Base-by-base conservation (phyloP, 2,113 vertebrate genomes). In the Camelus dromedarius region DNA sequence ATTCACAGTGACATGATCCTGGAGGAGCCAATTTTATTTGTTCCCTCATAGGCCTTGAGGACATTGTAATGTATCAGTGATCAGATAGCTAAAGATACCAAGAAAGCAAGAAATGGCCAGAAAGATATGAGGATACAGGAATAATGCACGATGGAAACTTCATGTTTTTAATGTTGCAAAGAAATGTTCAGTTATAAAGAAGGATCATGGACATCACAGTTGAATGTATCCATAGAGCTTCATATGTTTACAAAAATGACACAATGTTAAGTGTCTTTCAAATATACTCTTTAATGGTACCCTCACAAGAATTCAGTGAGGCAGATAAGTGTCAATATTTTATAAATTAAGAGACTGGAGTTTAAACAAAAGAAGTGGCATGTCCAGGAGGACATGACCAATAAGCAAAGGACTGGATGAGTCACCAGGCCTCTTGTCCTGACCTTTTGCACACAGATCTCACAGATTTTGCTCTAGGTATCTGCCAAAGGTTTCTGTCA, bases 131-230 rank as follows among this genome's bases (percentile, higher is more conserved):
- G 24, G 15, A 77, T 69, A 38, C 1, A 89, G 42, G 28, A 87
- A 70, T 38, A 91, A 82, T 72, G 8, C 2, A 82, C 76, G 69
- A 72, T 28, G 19, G 48, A 88, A 72, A 22, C 11, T 93, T 79
- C 3, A 42, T 66, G 16, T 42, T 58, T 77, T 60, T 72, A 89
- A 84, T 30, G 0, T 38, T 32, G 30, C 3, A 38, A 77, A 4
- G 30, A 82, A 97, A 69, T 38, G 0, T 24, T 93, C 20, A 84
- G 10, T 84, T 76, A 80, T 89, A 93, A 87, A 79, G 56, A 64
- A 91, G 5, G 12, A 50, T 96, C 2, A 32, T 20, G 15, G 15
- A 62, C 5, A 32, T 66, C 10, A 48, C 46, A 1, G 0, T 48
- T 89, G 20, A 12, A n/a, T 46, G 32, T 20, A 2, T 73, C 30